Evolutionary conservation across 1,140 invertebrate species (phyloP).

Genomic region (Andrena cerasifolii): DNA sequence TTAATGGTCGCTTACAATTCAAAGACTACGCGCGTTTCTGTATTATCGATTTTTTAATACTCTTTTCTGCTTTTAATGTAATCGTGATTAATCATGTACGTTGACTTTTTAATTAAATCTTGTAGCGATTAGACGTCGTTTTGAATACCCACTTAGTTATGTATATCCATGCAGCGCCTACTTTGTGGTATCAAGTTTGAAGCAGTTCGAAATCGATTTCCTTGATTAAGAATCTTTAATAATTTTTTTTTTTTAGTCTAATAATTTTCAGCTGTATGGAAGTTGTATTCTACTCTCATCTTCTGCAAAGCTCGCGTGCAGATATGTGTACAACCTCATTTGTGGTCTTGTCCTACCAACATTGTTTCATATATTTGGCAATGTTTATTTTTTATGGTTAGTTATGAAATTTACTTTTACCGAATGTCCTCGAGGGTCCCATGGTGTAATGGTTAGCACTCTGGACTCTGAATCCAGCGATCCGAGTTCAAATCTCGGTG

Average conservation of each 20-base stretch:
- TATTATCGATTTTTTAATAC: conserved; percentile 5
- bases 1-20: not conserved
- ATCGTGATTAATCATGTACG: not conserved
- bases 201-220: not conserved
- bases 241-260: not conserved
- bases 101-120: not conserved
- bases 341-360: not conserved
- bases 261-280: not conserved
- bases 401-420: conserved; percentile 15
- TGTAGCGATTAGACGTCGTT: not conserved
- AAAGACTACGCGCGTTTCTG: not conserved
- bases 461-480: conserved; percentile 96
- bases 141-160: not conserved
- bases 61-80: too few relatives aligned
- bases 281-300: not conserved
- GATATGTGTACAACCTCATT: not conserved
- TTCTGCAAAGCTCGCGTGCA: too few relatives aligned
- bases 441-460: conserved; percentile 96
- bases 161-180: too few relatives aligned
- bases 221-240: not conserved
- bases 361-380: too few relatives aligned
- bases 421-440: conserved; percentile 82
- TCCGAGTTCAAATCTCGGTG: conserved; percentile 94
- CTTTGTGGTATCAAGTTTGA: not conserved
- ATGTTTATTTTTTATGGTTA: not conserved